Evolutionary conservation across 2,888 invertebrate species (phyloP).

Genomic region (Ypsolopha sequella): DNA sequence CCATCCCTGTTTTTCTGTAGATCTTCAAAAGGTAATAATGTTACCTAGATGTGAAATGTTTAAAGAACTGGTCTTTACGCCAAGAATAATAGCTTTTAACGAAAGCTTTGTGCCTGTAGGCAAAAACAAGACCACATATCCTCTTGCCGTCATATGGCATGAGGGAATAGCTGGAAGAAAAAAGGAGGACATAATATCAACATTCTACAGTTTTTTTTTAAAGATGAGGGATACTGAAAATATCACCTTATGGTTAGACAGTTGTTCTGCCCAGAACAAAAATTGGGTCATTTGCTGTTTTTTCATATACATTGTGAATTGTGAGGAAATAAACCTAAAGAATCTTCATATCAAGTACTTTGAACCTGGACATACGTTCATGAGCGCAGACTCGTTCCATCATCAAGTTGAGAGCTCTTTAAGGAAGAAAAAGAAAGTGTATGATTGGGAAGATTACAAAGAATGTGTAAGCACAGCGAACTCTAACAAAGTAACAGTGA

Average conservation of each 20-base stretch:
- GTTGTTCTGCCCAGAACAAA: background rate
- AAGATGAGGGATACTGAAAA: no score
- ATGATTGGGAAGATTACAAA: background rate
- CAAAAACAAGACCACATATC: slow-evolving; percentile 2
- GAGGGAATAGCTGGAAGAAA: slow-evolving; percentile 6
- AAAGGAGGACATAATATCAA: slow-evolving; percentile 5
- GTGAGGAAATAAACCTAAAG: background rate
- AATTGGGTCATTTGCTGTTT: background rate
- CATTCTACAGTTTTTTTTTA: background rate
- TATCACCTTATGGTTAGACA: no score
- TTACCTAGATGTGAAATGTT: slow-evolving; percentile 3
- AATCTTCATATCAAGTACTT: background rate
- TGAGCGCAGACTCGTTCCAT: background rate
- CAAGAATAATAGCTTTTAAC: background rate
- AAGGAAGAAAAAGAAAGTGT: background rate
- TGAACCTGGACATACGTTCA: background rate
- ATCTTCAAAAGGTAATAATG: no score
- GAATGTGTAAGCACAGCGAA: background rate
- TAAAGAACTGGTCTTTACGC: slow-evolving; percentile 1
- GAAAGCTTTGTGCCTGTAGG: slow-evolving; percentile 5
- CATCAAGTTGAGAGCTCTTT: background rate
- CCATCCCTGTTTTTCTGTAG: no score
- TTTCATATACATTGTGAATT: slow-evolving; percentile 1
- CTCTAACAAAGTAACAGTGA: background rate
- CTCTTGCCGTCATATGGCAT: slow-evolving; percentile 5